Evolutionary conservation across 2,888 invertebrate species (phyloP), one percentile per base, ranked within the genome.

Genomic region (Pyrgus malvae): DNA sequence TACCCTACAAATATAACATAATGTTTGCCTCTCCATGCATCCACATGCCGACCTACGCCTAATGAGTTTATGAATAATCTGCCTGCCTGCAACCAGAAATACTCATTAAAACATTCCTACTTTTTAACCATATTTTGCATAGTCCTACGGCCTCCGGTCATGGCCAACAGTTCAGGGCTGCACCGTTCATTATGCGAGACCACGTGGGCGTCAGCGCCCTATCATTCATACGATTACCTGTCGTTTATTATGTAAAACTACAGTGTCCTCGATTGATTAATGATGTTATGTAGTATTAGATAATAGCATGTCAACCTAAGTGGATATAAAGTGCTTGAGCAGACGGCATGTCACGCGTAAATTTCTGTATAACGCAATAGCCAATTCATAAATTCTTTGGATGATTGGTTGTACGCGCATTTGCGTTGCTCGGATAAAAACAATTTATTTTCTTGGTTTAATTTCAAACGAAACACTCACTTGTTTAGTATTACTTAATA

Each of bases 161-260:
- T 35, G 70, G 68, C 62, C 65, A 31, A 48, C 48, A 53, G 70
- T 66, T 70, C 72, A 72, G 44, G 68, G 69, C 55, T 60, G 9
- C 53, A 41, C 19, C 42, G 49, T 60, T 62, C 60, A 60, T 68
- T 69, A 67, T 51, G 41, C 21, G n/a, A 21, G 46, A 53, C 55
- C 57, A 63, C 65, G 69, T 67, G 67, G 66, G 72, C 58, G 61
- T 55, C 50, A 37, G 40, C 40, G n/a, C 56, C 56, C 62, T 63
- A 62, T 65, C 63, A 67, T 59, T 65, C 56, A 55, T 53, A 42
- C 56, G 55, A 68, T 68, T 65, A 61, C 60, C 45, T 62, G 60
- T 58, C 62, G 68, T 69, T 65, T 68, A 67, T 72, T 71, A 73
- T 63, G 63, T 69, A 67, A 69, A 72, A 63, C 65, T 59, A 66